Evolutionary conservation across 92 coral and sea anemone species (phyloP).

Genomic region (Siderastrea radians): DNA sequence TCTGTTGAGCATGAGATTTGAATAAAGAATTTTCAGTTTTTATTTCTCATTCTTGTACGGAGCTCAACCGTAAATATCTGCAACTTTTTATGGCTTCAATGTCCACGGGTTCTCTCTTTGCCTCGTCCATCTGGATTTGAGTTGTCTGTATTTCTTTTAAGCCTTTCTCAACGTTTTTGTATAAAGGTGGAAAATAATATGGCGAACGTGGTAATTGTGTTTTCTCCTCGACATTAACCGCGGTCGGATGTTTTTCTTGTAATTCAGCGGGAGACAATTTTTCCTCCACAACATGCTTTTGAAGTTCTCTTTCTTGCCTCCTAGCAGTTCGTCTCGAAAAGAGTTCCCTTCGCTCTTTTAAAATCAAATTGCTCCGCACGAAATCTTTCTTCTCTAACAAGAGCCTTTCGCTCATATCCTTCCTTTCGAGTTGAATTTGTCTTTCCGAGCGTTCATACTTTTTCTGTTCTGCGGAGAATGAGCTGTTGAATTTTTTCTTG

Average conservation of each 20-base stretch:
- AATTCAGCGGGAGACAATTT: background rate
- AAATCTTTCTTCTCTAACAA: constrained; percentile 28
- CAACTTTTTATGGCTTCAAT: constrained; percentile 12
- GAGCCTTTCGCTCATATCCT: constrained; percentile 16
- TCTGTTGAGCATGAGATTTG: background rate
- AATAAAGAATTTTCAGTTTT: background rate
- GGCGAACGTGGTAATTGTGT: constrained; percentile 25
- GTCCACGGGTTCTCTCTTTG: constrained; percentile 35
- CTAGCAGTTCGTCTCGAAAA: constrained; percentile 8
- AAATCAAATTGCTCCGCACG: constrained; percentile 27
- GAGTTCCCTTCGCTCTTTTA: constrained; percentile 25
- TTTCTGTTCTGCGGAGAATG: constrained; percentile 39
- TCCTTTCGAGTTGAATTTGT: constrained; percentile 44
- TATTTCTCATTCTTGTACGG: background rate
- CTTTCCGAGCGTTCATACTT: constrained; percentile 23
- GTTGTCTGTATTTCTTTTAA: constrained; percentile 24
- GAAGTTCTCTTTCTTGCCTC: background rate
- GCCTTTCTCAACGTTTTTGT: constrained; percentile 34
- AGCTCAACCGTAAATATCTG: constrained; percentile 37
- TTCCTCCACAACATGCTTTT: background rate
- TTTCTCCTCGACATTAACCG: constrained; percentile 17
- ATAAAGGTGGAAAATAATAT: constrained; percentile 40
- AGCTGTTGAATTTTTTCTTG: constrained; percentile 27
- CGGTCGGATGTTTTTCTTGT: constrained; percentile 1
- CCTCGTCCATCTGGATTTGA: constrained; percentile 11